Evolutionary conservation across 1,140 invertebrate species (phyloP), one percentile per base, ranked within the genome.

Genomic region (Pentalonia nigronervosa): DNA sequence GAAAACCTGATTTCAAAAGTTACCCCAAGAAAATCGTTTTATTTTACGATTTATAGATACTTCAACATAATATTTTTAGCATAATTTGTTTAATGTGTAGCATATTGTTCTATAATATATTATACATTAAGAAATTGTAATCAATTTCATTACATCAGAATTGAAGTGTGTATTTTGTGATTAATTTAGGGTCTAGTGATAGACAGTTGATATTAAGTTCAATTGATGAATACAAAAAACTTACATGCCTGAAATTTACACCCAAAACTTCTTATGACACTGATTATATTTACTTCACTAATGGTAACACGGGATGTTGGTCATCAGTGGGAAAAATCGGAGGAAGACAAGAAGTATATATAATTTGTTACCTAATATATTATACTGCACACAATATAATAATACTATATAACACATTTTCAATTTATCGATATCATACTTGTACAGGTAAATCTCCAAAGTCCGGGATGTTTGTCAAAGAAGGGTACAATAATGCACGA

Each of bases 401-500:
- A 47, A n/a, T 86, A 86, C 17, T 86, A 11, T 30, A 36, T 83
- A 3, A 17, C 1, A 76, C 84, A n/a, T 4, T 25, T 84, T 41
- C 20, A 25, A 45, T 84, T 41, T 45, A 84, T 41, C 23, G 9
- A 45, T 11, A 45, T 25, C 30, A 30, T 34, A 23, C 21, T 34
- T 53, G 48, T 11, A 36, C 76, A 94, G 90, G 96, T 97, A 0
- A 98, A 97, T 95, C 95, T 98, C 7, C 97, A 98, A 94, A 95
- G 95, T 0, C 97, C 97, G 1, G 97, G 97, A 4, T 98, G 98
- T 94, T 95, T 98, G 0, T 94, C 95, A 67, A 97, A 97, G 94
- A 97, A 97, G 81, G 97, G 97, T 9, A 98, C 97, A 0, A 96
- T 97, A n/a, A 95, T 97, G 53, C 98, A 99, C 94, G 98, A 99